A percentile compares a stretch with the other conserved stretches of the same genome.
phyloP scores from a whole-genome alignment of 2,797 vertebrate genomes.

The Fistularia tabacaria region DNA sequence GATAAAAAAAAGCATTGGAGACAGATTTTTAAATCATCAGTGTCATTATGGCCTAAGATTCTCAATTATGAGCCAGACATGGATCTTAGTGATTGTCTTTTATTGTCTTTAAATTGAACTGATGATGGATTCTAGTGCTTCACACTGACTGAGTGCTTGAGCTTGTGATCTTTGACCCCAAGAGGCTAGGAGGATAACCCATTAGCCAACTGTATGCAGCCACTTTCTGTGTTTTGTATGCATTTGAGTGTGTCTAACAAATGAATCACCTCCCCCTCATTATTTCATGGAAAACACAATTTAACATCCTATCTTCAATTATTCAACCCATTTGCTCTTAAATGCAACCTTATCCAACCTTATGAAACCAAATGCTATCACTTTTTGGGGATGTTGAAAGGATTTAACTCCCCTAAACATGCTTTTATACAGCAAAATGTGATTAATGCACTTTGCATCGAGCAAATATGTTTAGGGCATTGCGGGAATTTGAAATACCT shows the following conservation, averaged over 20 bases:
- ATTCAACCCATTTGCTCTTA: conserved; percentile 71
- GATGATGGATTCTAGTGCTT: conserved; percentile 62
- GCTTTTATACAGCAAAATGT: background rate
- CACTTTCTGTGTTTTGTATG: conserved; percentile 21
- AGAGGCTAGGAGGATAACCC: conserved; percentile 56
- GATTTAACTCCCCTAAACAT: conserved; percentile 17
- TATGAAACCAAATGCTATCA: conserved; percentile 32
- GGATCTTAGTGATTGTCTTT: conserved; percentile 33
- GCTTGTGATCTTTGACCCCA: conserved; percentile 68
- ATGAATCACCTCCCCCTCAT: conserved; percentile 44
- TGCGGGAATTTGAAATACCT: background rate
- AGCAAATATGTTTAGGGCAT: conserved; percentile 1
- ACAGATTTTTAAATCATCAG: conserved; percentile 5
- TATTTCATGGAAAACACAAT: conserved; percentile 67
- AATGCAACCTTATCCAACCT: conserved; percentile 51
- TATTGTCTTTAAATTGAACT: conserved; percentile 62
- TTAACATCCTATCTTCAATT: conserved; percentile 73
- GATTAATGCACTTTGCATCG: background rate
- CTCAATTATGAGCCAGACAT: conserved; percentile 25
- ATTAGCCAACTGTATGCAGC: conserved; percentile 69
- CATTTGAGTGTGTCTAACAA: conserved; percentile 35
- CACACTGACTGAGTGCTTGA: conserved; percentile 64
- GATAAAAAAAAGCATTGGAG: background rate
- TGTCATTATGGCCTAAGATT: conserved; percentile 21
- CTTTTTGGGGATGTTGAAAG: conserved; percentile 18